A percentile compares a stretch with the other conserved stretches of the same genome.
These are phyloP conservation scores for Gymnocephalus cernua DNA, from an alignment of 2,113 vertebrate species.

Conservation along the genomic window DNA sequence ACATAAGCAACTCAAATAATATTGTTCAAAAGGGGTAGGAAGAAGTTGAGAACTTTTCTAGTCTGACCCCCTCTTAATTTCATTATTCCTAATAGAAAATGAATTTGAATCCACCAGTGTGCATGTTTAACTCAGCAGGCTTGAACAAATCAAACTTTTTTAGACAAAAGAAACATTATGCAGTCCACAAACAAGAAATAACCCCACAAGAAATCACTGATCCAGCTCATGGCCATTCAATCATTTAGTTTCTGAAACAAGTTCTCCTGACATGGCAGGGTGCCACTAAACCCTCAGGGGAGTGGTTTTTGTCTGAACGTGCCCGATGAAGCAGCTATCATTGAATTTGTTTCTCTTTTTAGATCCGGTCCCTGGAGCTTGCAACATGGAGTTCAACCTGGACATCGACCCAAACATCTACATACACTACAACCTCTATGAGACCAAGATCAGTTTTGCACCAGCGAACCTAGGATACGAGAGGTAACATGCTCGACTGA, in stretches of 20 bases:
- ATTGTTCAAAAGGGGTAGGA: too few species aligned
- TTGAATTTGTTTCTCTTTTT: slow-evolving; percentile 16
- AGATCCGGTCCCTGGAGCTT: slow-evolving; percentile 97
- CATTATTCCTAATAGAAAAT: too few species aligned
- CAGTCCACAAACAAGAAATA: too few species aligned
- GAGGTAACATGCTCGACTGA: slow-evolving; percentile 81
- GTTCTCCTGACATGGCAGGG: slow-evolving; percentile 20
- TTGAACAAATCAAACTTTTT: too few species aligned
- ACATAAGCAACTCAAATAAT: too few species aligned
- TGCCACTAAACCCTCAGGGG: background rate
- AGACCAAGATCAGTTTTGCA: slow-evolving; percentile 89
- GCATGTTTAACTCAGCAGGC: too few species aligned
- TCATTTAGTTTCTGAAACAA: background rate
- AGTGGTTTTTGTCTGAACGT: background rate
- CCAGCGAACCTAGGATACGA: slow-evolving; percentile 91
- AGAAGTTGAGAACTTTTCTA: too few species aligned
- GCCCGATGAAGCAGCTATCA: background rate
- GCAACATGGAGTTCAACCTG: slow-evolving; percentile 90
- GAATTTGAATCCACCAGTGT: too few species aligned
- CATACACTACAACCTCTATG: slow-evolving; percentile 89
- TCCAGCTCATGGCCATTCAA: too few species aligned
- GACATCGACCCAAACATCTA: slow-evolving; percentile 93
- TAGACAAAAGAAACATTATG: too few species aligned
- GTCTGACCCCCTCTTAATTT: too few species aligned
- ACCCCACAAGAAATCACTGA: too few species aligned